phyloP scores from a whole-genome alignment of 2,888 invertebrate genomes.

The Amiota communis region DNA sequence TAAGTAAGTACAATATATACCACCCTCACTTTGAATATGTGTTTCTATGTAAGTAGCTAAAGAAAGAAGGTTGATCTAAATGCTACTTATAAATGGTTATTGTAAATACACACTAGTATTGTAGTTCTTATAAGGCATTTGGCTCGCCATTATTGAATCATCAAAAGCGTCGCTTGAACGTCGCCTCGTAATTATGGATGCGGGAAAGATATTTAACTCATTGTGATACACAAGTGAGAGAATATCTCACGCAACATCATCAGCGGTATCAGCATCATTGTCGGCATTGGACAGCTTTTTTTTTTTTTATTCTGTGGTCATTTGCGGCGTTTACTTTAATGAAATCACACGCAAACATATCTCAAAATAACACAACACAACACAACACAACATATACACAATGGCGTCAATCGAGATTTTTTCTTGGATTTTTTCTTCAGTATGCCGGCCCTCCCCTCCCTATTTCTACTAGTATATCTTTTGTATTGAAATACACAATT shows the following conservation, averaged over 20 bases:
- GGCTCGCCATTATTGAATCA: constrained; percentile 3
- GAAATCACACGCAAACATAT: constrained; percentile 24
- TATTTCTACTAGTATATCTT: background rate
- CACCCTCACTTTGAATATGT: too few species aligned
- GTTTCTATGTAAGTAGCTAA: too few species aligned
- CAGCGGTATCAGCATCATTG: background rate
- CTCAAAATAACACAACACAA: background rate
- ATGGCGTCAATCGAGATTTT: constrained; percentile 20
- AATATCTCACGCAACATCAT: background rate
- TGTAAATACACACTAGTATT: background rate
- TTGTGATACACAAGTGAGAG: background rate
- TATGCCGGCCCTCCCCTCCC: background rate
- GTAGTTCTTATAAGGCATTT: background rate
- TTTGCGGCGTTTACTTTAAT: constrained; percentile 7
- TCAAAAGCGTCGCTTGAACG: constrained; percentile 10
- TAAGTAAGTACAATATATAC: too few species aligned
- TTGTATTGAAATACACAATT: background rate
- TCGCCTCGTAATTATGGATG: background rate
- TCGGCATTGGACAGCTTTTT: background rate
- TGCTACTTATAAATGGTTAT: too few species aligned
- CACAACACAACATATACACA: background rate
- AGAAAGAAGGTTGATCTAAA: too few species aligned
- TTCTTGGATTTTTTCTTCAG: background rate
- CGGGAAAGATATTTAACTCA: background rate
- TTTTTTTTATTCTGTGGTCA: constrained; percentile 6